Base-by-base conservation (phyloP, 2,113 vertebrate genomes). In the Cacatua alba region DNA sequence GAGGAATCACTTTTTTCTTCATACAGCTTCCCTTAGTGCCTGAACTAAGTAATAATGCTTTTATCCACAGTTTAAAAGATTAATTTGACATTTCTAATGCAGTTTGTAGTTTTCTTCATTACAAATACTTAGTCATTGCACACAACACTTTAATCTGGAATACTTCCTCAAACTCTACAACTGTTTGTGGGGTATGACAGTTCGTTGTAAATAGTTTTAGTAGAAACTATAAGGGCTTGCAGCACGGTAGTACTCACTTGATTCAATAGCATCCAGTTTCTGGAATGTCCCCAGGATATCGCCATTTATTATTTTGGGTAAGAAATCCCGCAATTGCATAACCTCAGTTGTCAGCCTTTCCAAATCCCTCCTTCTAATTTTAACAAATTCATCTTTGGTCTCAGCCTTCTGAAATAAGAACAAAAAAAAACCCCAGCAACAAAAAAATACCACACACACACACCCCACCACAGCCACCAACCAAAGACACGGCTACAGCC, bases 301-400 rank as follows among this genome's bases (percentile, higher is more conserved):
- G 35, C 95, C 87, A 25, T 98, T 99, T 9, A 99, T 78, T 10
- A 99, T 98, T 91, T 94, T 97, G 63, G 99, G 99, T 92, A 99
- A 95, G 96, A 99, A 99, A 88, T 99, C 99, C 67, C 98, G 97
- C 52, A 99, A 96, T 72, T 99, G 99, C 99, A 99, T 99, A 77
- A 99, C 99, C 95, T 99, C 99, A 2, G 99, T 99, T 18, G 98
- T 99, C 84, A 99, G 90, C 59, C 98, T 98, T 51, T 99, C 99
- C 84, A 99, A 94, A 88, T 99, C 99, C 87, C 97, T 98, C 94
- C 98, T 99, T 71, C 96, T 98, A 53, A 99, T 97, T 93, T 89
- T 94, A 46, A 99, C 98, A 48, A 98, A 99, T 35, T 98, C 97
- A 43, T 98, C 98, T 53, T 97, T 95, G 28, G 90, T 57, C 8